These are phyloP conservation scores for Nesoenas mayeri DNA, from an alignment of 2,113 vertebrate species.

Conservation along the genomic window DNA sequence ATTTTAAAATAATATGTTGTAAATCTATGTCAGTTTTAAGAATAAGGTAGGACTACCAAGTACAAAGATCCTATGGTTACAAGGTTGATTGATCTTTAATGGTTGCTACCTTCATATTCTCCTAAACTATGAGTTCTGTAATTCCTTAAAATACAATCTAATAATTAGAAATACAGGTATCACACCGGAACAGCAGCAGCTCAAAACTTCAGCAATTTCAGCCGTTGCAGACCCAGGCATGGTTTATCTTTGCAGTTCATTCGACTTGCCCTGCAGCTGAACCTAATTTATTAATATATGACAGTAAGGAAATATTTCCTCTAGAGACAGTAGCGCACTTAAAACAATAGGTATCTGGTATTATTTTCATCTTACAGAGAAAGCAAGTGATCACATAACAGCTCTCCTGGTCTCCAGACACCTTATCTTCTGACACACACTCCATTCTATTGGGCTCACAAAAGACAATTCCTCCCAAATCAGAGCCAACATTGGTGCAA, in stretches of 20 bases:
- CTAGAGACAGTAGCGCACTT: not conserved
- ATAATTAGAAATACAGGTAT: too few relatives aligned
- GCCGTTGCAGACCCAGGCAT: rapidly evolving
- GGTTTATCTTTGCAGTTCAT: not conserved
- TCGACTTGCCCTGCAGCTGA: slow-evolving; percentile 20
- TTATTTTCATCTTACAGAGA: not conserved
- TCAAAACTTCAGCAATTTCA: not conserved
- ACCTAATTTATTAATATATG: slow-evolving; percentile 21
- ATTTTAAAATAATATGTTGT: too few relatives aligned
- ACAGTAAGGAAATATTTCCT: slow-evolving; percentile 12
- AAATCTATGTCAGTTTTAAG: too few relatives aligned
- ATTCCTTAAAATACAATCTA: too few relatives aligned
- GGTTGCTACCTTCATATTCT: too few relatives aligned
- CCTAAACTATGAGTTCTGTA: too few relatives aligned
- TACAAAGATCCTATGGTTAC: too few relatives aligned
- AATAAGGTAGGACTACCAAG: too few relatives aligned
- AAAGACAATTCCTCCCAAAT: not conserved
- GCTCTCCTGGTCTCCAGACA: not conserved
- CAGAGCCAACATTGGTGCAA: not conserved
- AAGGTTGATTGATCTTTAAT: too few relatives aligned
- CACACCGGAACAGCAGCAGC: not conserved
- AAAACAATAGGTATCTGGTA: not conserved
- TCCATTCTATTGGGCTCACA: not conserved
- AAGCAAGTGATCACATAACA: not conserved
- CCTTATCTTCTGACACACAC: not conserved